Evolutionary conservation across 2,113 vertebrate genomes (phyloP), one percentile per base, ranked within the genome.

Genomic region (Callionymus lyra): DNA sequence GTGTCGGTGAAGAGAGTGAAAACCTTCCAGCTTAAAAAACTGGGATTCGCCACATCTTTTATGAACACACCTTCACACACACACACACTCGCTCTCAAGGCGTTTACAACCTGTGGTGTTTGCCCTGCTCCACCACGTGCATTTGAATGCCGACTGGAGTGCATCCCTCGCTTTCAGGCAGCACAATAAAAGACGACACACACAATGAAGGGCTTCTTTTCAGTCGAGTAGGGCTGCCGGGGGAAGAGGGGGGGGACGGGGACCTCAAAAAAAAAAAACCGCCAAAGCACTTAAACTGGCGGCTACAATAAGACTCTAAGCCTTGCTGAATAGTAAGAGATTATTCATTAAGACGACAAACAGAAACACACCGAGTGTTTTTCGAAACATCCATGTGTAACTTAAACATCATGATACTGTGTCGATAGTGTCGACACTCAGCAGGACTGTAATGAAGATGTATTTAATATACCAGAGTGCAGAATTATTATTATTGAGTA

Each of bases 171-270:
- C 59, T 68, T 74, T 74, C 61, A 72, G 70, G 71, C 57, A 70
- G 71, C 53, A 34, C 77, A 69, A 79, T 79, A 80, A 82, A 81
- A 74, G 69, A 77, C 52, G 74, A 75, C 64, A 63, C 60, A 68
- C 74, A 82, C 76, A 83, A 81, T 76, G 67, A 82, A 71, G 53
- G 57, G n/a, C n/a, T 59, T 82, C 70, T 69, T 80, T 81, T 78
- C 61, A 76, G 63, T 51, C 36, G 40, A 65, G 68, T 48, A 68
- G 67, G 67, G 69, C 64, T 53, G 74, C 64, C 54, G 47, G 54
- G 72, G 77, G 69, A 71, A 47, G 57, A 48, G 54, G 72, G 77
- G 69, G 73, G 47, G 57, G 70, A 66, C 68, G 53, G 59, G 68
- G 67, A 74, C 74, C 72, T 74, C 70, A 51, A 59, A 64, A n/a